A percentile compares a stretch with the other conserved stretches of the same genome.
Evolutionary conservation across 2,888 invertebrate species (phyloP).

Genomic region (Emesis furor): DNA sequence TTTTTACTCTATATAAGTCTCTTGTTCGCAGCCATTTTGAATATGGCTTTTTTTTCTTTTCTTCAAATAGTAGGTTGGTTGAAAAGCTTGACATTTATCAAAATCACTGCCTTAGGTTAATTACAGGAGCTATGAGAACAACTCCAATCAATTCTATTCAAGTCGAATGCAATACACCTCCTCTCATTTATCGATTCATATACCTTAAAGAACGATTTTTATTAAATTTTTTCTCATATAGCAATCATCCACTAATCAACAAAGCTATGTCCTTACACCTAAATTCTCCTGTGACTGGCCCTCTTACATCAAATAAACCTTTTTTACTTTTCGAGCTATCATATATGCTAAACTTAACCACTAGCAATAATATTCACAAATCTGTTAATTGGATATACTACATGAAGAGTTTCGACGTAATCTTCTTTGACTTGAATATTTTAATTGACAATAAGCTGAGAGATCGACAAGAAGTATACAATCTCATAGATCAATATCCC

Average conservation of each 20-base stretch:
- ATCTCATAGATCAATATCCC: conserved; percentile 9
- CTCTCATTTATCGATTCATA: conserved; percentile 40
- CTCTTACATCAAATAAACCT: neutral
- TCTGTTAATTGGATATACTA: neutral
- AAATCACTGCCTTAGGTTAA: conserved; percentile 41
- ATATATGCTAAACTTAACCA: conserved; percentile 2
- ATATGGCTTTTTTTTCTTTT: conserved; percentile 52
- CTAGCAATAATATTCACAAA: neutral
- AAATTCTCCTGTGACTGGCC: conserved; percentile 9
- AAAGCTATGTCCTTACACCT: conserved; percentile 9
- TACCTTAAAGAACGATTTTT: conserved; percentile 41
- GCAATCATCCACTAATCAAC: conserved; percentile 15
- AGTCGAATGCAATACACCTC: conserved; percentile 51
- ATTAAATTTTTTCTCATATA: conserved; percentile 36
- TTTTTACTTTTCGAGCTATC: neutral
- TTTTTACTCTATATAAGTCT: conserved; percentile 46
- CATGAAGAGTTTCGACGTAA: neutral
- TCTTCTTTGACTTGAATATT: conserved; percentile 22
- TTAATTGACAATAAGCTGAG: conserved; percentile 19
- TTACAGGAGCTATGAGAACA: conserved; percentile 49
- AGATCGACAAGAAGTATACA: conserved; percentile 37
- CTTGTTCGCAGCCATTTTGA: conserved; percentile 57
- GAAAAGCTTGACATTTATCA: conserved; percentile 43
- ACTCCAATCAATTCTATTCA: conserved; percentile 52
- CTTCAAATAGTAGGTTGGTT: conserved; percentile 25